Conservation (phyloP, 2,113 vertebrate species). For the Tamias sibiricus region DNA sequence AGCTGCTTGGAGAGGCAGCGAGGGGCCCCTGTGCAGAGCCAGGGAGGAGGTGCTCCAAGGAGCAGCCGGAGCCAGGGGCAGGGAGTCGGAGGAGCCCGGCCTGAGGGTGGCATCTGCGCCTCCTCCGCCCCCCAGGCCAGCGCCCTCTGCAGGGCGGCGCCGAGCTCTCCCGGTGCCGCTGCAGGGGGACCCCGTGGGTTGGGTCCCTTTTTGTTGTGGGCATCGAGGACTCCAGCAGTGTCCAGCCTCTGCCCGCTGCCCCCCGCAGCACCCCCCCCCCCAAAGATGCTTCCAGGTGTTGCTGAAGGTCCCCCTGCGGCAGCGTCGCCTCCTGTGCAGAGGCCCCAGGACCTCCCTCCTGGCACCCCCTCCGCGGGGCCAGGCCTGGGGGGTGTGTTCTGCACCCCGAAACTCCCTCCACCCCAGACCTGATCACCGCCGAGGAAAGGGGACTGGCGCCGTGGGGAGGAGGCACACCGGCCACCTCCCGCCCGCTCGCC, state of each 20-base stretch:
- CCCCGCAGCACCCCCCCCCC: neutral
- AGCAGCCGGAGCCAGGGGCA: neutral
- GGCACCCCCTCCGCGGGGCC: neutral
- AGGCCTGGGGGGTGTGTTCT: neutral
- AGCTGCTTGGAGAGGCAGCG: neutral
- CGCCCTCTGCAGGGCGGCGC: neutral
- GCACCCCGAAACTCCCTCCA: neutral
- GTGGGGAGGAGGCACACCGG: neutral
- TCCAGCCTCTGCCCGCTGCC: too few species aligned
- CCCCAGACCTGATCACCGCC: neutral
- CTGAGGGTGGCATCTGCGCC: neutral
- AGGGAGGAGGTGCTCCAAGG: fast-evolving
- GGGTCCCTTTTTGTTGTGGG: neutral
- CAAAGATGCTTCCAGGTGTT: neutral
- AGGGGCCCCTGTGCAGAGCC: fast-evolving
- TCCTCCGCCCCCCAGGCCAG: neutral
- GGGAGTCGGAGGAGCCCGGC: neutral
- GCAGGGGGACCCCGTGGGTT: neutral
- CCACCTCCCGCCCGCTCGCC: neutral
- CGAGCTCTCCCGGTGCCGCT: neutral
- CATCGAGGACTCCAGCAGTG: neutral
- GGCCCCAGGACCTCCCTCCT: neutral
- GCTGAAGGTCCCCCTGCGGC: neutral
- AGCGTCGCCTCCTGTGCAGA: neutral
- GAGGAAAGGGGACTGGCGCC: neutral